Base-by-base conservation (phyloP, 2,797 vertebrate genomes). In the Dallia pectoralis region DNA sequence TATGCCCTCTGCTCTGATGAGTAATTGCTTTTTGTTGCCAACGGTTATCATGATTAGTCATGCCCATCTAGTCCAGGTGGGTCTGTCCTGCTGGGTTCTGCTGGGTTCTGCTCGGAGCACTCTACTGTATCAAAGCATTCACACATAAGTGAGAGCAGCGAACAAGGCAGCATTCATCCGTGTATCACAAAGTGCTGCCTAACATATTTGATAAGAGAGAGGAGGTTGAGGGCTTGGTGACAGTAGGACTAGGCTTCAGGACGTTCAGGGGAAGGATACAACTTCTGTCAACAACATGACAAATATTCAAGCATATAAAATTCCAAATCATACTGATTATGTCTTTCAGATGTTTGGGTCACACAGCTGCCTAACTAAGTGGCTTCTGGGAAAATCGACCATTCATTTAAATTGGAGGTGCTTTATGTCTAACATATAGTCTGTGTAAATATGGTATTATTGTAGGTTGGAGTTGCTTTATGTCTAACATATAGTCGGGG, bases 251-350 rank as follows among this genome's bases (percentile, higher is more conserved):
- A 74, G 72, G 27, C 72, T 81, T 80, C 84, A 81, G 72, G 74
- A 73, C 56, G 68, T 47, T 22, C 62, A 7, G 67, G 67, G 70
- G 63, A 67, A 14, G 72, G 77, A 74, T 78, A 56, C 72, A 63
- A 78, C 69, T 61, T 48, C 69, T 70, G 59, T 71, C 61, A 44
- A 22, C 67, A 64, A 72, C 51, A 65, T 68, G 25, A 56, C 66
- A 18, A 47, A n/a, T 64, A 40, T 75, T 47, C 47, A 56, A n/a
- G 71, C 40, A 48, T 27, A 77, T 75, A 62, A 74, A 75, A 80
- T 83, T 80, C 79, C 73, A 76, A n/a, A 76, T 76, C 53, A 61
- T 69, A 36, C 69, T 74, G 48, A 65, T 74, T 75, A 72, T 72
- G n/a, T 40, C 4, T 1, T 51, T 67, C 62, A 72, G 70, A 66